phyloP scores from a whole-genome alignment of 2,797 vertebrate species.

The Alca torda region DNA sequence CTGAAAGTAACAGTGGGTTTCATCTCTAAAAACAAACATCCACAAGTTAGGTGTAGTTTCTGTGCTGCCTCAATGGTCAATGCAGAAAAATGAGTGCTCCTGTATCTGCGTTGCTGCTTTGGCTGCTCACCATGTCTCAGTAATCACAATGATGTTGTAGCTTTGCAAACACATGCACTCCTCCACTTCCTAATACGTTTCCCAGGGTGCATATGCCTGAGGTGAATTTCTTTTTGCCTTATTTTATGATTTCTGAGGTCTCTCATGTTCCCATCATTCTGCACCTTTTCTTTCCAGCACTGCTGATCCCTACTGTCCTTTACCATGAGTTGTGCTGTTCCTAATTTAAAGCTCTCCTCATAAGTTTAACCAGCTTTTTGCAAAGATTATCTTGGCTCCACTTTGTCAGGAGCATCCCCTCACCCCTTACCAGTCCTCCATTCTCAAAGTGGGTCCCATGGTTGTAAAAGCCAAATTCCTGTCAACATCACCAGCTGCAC shows the following conservation, averaged over 20 bases:
- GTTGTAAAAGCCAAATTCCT: slow-evolving; percentile 4
- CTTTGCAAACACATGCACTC: neutral
- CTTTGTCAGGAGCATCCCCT: neutral
- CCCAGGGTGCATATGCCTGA: neutral
- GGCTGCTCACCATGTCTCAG: neutral
- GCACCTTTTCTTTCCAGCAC: neutral
- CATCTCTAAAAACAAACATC: neutral
- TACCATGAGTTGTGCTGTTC: neutral
- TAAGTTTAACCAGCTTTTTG: neutral
- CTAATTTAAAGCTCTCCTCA: neutral
- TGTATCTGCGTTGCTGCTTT: neutral
- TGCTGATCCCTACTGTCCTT: neutral
- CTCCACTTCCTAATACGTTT: neutral
- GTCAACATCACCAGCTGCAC: neutral
- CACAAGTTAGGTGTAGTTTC: neutral
- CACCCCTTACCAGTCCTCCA: neutral
- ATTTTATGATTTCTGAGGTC: neutral
- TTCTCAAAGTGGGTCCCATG: neutral
- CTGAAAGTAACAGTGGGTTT: neutral
- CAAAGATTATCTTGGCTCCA: neutral
- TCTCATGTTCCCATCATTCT: neutral
- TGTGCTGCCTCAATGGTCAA: neutral
- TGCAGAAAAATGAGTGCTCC: neutral
- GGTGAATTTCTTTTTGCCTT: neutral
- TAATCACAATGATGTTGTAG: neutral